Base-by-base conservation (phyloP, 2,888 invertebrate genomes). In the Entomobrya proxima region DNA sequence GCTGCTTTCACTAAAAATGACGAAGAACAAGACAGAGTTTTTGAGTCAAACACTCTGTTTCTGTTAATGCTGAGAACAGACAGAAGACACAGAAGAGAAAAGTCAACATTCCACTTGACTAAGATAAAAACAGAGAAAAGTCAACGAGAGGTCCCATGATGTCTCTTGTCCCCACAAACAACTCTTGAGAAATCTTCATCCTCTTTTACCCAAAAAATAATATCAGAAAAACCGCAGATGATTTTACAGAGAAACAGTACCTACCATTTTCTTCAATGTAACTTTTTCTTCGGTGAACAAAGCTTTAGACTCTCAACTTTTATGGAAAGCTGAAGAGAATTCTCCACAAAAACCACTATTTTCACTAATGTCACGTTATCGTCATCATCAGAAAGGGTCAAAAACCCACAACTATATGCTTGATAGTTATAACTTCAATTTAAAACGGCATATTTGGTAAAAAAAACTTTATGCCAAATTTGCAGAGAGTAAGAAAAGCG, bases 21-120 rank as follows among this genome's bases (percentile, higher is more conserved):
- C 7, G 72, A 74, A 47, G 72, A 74, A n/a, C 11, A 74, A 40
- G 67, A 32, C 5, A 15, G n/a, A 69, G 69, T 67, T 47, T 47
- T 9, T 13, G 32, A 61, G 35, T 13, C 67, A 67, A 67, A 35
- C 40, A 24, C 9, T 58, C 24, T 27, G 27, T 2, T 5, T 37
- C n/a, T 67, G 24, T 67, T 21, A 13, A 15, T 40, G 24, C 11
- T 40, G 5, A 21, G 9, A 72, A 69, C 69, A 21, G 61, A 40
- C 80, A 80, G n/a, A n/a, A 80, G 52, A 67, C n/a, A 61, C 18
- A 58, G 47, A 40, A 15, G 75, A 72, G 74, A 44, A 81, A 81
- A 74, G 81, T 81, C 81, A 74, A 81, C 81, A 81, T 81, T 81
- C 61, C 81, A 81, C 81, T 81, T 81, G 74, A 81, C n/a, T 35